Evolutionary conservation across 1,140 invertebrate species (phyloP).

Genomic region (Sminthurides bifidus): DNA sequence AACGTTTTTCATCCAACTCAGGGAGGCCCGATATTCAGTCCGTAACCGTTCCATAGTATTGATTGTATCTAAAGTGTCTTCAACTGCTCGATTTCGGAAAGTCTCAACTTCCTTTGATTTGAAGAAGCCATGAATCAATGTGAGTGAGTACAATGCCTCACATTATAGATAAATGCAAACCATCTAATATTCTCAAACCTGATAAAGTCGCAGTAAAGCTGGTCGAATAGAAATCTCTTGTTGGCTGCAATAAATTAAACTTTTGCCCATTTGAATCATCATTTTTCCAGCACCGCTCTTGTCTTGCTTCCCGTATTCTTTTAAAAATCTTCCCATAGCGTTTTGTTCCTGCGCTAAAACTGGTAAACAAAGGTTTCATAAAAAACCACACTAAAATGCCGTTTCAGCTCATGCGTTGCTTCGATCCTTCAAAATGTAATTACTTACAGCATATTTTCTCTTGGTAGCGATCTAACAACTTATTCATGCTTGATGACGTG

Average conservation of each 20-base stretch:
- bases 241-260: slow-evolving; percentile 86
- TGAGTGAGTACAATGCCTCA: not conserved
- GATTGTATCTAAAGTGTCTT: slow-evolving; percentile 81
- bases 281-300: slow-evolving; percentile 81
- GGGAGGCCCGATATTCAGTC: slow-evolving; percentile 89
- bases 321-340: slow-evolving; percentile 84
- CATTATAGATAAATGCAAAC: not conserved
- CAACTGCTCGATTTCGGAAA: slow-evolving; percentile 83
- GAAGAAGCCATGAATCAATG: not conserved
- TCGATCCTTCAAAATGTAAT: not conserved
- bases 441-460: slow-evolving; percentile 71
- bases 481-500: slow-evolving; percentile 75
- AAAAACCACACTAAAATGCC: too few relatives aligned
- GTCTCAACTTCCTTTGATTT: slow-evolving; percentile 75
- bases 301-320: slow-evolving; percentile 82
- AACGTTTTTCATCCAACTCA: slow-evolving; percentile 98
- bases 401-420: not conserved
- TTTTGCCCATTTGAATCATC: slow-evolving; percentile 87
- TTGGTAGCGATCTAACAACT: slow-evolving; percentile 87
- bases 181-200: slow-evolving; percentile 36
- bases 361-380: slow-evolving; percentile 33
- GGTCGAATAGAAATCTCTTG: slow-evolving; percentile 75
- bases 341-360: slow-evolving; percentile 90
- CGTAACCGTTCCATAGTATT: slow-evolving; percentile 86
- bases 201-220: slow-evolving; percentile 78